A percentile compares a stretch with the other conserved stretches of the same genome.
phyloP scores from a whole-genome alignment of 1,140 invertebrate species.

The Drosophila miranda region DNA sequence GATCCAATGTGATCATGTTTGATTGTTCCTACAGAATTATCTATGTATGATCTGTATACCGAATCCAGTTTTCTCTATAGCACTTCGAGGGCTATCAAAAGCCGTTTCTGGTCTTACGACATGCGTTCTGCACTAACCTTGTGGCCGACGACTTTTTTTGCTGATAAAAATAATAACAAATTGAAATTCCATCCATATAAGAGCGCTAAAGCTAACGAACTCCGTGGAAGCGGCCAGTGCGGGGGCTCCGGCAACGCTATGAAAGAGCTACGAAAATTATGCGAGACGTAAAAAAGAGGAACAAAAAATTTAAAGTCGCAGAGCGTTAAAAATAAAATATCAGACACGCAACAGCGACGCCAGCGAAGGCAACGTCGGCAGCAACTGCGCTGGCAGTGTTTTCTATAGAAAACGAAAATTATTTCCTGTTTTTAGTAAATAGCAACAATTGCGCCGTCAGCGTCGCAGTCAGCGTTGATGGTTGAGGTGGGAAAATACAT shows the following conservation, averaged over 20 bases:
- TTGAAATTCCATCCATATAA: constrained; percentile 26
- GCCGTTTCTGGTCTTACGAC: constrained; percentile 13
- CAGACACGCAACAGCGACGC: constrained; percentile 38
- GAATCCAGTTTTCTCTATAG: constrained; percentile 27
- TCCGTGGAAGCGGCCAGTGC: constrained; percentile 45
- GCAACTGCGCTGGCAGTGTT: constrained; percentile 16
- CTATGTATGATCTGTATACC: constrained; percentile 4
- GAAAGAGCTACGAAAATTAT: constrained; percentile 28
- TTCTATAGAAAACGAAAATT: constrained; percentile 64
- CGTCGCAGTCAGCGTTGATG: not conserved
- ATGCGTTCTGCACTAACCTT: constrained; percentile 37
- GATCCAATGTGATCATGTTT: constrained; percentile 29
- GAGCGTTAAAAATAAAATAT: constrained; percentile 47
- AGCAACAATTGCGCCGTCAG: constrained; percentile 14
- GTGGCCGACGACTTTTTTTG: constrained; percentile 20
- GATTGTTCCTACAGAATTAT: constrained; percentile 14
- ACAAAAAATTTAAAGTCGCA: constrained; percentile 37
- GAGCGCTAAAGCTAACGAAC: constrained; percentile 57
- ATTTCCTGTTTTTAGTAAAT: constrained; percentile 62
- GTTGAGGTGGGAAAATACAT: constrained; percentile 19
- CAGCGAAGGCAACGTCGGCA: constrained; percentile 3
- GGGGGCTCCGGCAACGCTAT: constrained; percentile 47
- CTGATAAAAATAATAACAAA: constrained; percentile 45
- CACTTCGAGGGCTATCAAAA: constrained; percentile 9
- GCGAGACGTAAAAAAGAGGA: constrained; percentile 42